These are phyloP conservation scores for Phalacrocorax brasilianus DNA, from an alignment of 2,113 vertebrate species.

Conservation along the genomic window DNA sequence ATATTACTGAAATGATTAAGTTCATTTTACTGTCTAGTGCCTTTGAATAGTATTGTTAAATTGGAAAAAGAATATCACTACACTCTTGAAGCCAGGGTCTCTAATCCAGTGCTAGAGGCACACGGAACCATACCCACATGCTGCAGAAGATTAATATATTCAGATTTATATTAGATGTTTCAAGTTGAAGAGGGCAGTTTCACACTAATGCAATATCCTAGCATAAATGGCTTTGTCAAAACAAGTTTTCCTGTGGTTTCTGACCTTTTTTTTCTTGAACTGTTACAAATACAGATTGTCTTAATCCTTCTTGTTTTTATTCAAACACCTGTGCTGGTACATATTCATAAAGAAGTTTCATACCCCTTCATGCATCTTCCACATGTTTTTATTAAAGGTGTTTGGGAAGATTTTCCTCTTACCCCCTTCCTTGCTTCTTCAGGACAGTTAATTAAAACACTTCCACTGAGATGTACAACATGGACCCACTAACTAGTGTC, in stretches of 20 bases:
- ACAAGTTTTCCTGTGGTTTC: constrained; percentile 31
- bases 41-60: constrained; percentile 50
- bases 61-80: constrained; percentile 4
- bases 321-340: constrained; percentile 31
- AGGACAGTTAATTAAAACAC: constrained; percentile 61
- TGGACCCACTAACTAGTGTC: constrained; percentile 42
- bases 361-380: not conserved
- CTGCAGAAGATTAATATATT: constrained; percentile 32
- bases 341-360: constrained; percentile 46
- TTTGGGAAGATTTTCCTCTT: constrained; percentile 40
- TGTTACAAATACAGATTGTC: not conserved
- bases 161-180: constrained; percentile 8
- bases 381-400: constrained; percentile 50
- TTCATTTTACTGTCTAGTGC: constrained; percentile 58
- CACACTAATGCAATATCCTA: not conserved
- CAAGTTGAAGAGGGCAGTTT: constrained; percentile 5
- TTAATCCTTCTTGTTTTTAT: constrained; percentile 44
- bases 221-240: constrained; percentile 17
- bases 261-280: constrained; percentile 19
- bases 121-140: not conserved
- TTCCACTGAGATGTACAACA: constrained; percentile 43
- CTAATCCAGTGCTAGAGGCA: constrained; percentile 21
- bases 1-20: constrained; percentile 49
- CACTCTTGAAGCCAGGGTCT: not conserved
- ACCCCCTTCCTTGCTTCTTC: not conserved